phyloP scores from a whole-genome alignment of 2,888 invertebrate genomes.

The Villa cingulata region DNA sequence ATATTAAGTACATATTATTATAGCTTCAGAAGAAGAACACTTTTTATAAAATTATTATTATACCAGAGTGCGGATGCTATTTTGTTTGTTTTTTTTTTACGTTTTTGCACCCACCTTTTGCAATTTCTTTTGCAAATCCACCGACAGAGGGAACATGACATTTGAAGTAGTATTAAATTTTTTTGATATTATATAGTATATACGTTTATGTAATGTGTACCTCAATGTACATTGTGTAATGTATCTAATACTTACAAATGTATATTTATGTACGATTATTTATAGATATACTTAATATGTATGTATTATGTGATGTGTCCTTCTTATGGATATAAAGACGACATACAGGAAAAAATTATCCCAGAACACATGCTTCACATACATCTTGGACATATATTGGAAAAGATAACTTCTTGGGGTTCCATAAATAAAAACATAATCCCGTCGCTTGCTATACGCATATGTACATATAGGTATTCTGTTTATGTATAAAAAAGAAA shows the following conservation, averaged over 20 bases:
- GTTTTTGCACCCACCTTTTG: slow-evolving; percentile 22
- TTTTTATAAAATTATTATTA: slow-evolving; percentile 22
- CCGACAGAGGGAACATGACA: slow-evolving; percentile 19
- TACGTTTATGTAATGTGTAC: no score
- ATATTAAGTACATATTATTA: no score
- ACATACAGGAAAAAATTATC: slow-evolving; percentile 26
- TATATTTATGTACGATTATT: neutral
- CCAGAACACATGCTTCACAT: slow-evolving; percentile 38
- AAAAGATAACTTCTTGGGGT: slow-evolving; percentile 34
- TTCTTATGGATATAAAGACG: neutral
- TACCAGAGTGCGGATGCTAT: slow-evolving; percentile 16
- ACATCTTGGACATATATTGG: slow-evolving; percentile 37
- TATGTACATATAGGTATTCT: no score
- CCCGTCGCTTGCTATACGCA: slow-evolving; percentile 17
- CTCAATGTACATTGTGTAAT: no score
- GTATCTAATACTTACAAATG: neutral
- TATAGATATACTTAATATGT: no score
- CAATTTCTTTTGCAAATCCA: slow-evolving; percentile 16
- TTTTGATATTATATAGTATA: neutral
- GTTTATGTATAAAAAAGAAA: no score
- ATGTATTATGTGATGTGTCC: neutral
- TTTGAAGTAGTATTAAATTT: slow-evolving; percentile 6
- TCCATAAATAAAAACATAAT: slow-evolving; percentile 38
- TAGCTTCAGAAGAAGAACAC: slow-evolving; percentile 1
- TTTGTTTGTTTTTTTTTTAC: no score